phyloP scores from a whole-genome alignment of 1,140 invertebrate species.

The Trichonephila inaurata region DNA sequence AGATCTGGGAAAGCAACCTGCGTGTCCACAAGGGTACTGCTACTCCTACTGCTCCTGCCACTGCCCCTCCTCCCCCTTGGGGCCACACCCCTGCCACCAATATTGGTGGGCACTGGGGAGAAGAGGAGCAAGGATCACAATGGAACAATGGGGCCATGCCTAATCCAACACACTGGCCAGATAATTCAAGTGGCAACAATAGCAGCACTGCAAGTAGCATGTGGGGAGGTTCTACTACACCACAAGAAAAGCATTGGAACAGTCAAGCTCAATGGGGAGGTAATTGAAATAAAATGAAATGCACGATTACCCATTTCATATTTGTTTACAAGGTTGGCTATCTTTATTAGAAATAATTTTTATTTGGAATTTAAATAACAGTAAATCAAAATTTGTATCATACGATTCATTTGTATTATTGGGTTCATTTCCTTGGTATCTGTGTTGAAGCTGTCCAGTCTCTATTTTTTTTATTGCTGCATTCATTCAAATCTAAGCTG shows the following conservation, averaged over 20 bases:
- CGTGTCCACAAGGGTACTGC: conserved; percentile 80
- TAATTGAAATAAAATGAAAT: neutral
- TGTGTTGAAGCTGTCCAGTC: no score
- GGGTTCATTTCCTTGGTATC: no score
- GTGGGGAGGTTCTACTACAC: conserved; percentile 41
- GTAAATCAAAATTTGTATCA: no score
- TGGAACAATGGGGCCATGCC: conserved; percentile 83
- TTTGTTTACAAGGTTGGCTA: no score
- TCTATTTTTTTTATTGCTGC: no score
- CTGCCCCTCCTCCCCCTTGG: conserved; percentile 85
- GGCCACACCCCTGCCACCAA: conserved; percentile 94
- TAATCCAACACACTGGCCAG: conserved; percentile 51
- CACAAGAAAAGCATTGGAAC: conserved; percentile 55
- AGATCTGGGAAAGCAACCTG: conserved; percentile 96
- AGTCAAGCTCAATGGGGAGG: conserved; percentile 58
- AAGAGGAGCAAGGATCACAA: conserved; percentile 86
- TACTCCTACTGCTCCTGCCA: neutral
- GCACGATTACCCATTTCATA: no score
- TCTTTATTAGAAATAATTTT: no score
- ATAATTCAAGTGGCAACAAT: neutral
- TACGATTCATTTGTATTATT: no score
- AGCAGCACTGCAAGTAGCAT: conserved; percentile 23
- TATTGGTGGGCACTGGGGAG: conserved; percentile 96
- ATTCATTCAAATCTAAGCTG: no score
- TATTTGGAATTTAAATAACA: no score